Base-by-base conservation (phyloP, 1,140 invertebrate genomes). In the Euborellia annulipes region DNA sequence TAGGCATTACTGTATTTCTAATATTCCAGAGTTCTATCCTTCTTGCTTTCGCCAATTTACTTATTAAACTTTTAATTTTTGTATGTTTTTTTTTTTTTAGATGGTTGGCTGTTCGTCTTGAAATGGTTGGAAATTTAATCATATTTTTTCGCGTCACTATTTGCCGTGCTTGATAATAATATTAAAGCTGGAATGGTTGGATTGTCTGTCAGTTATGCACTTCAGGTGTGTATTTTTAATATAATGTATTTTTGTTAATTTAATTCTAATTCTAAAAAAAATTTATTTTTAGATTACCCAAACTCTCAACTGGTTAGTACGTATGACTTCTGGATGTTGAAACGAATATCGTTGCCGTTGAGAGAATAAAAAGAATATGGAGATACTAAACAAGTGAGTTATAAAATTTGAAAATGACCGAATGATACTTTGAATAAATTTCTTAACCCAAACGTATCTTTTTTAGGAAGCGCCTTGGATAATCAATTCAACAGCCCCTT, bases 311-410 rank as follows among this genome's bases (percentile, higher is more conserved):
- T 95, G 89, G 91, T 67, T 96, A 49, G 92, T 98, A 6, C 70
- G 92, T 48, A 95, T 96, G 90, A 89, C 87, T 0, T 89, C 88
- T 4, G 92, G n/a, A 97, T 55, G 79, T 98, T 21, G 94, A 98
- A 69, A 94, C 90, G 0, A 96, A 97, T 59, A 96, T 97, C 50
- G 93, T 98, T 0, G 88, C 91, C 13, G 92, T 98, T 2, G 94
- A 98, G 64, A 78, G 94, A 63, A 90, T 98, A 51, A 92, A n/a
- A 91, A 60, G 93, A 98, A 59, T 98, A 97, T 59, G 78, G 84
- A 2, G 86, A 94, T 62, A 85, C 85, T 0, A 67, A 73, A 43
- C 75, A 78, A 58, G 72, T 71, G 53, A 46, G n/a, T 6, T 27
- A 27, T 27, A 27, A 27, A 6, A 6, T 27, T 27, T n/a, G n/a